These are phyloP conservation scores for Phodopus roborovskii DNA, from an alignment of 2,113 vertebrate species.

Conservation along the genomic window DNA sequence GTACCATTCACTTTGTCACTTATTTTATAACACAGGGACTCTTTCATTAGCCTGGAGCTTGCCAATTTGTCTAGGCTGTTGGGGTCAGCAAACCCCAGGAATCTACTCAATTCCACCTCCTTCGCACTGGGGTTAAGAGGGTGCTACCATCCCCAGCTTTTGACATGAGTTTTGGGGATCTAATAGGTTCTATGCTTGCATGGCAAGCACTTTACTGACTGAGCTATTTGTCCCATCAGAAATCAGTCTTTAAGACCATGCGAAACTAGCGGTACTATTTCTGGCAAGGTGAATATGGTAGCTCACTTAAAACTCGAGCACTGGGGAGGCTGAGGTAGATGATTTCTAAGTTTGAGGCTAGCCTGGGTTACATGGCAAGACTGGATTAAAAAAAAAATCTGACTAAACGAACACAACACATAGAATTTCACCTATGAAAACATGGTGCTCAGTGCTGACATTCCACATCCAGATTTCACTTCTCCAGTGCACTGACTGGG, in stretches of 20 bases:
- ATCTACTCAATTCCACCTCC: neutral
- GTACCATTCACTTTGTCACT: neutral
- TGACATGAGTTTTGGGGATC: neutral
- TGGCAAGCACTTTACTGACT: neutral
- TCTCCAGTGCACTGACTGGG: constrained; percentile 71
- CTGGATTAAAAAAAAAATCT: neutral
- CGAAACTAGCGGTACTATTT: constrained; percentile 75
- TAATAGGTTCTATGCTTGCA: neutral
- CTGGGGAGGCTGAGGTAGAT: neutral
- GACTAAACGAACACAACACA: neutral
- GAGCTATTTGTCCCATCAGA: neutral
- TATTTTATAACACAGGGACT: neutral
- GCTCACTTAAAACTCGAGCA: neutral
- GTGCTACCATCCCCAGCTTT: neutral
- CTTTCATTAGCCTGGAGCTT: neutral
- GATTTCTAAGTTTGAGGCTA: neutral
- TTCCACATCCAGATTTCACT: constrained; percentile 60
- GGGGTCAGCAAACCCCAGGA: neutral
- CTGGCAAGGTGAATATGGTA: constrained; percentile 74
- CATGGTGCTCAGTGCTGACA: neutral
- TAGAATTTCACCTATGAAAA: constrained; percentile 64
- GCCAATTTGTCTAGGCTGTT: neutral
- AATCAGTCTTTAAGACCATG: neutral
- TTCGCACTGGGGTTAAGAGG: neutral
- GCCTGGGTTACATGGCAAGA: neutral